Conservation (phyloP, 2,888 invertebrate genomes). For the Cataglyphis livida region DNA sequence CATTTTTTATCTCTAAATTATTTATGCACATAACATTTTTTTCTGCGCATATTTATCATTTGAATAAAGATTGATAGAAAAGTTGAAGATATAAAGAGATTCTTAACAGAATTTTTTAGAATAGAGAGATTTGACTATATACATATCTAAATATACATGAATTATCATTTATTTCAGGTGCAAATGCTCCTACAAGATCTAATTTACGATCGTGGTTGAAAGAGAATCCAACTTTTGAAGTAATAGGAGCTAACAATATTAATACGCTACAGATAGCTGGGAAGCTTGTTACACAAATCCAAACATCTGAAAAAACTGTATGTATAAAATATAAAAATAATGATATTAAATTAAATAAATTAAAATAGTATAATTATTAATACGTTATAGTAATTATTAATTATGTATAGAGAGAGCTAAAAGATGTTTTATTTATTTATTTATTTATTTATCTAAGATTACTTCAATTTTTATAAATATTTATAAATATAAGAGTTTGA, state of each 20-base stretch:
- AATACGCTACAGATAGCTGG: constrained; percentile 79
- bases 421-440: neutral
- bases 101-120: neutral
- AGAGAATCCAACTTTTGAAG: constrained; percentile 95
- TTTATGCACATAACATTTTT: neutral
- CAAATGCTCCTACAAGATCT: constrained; percentile 93
- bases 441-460: neutral
- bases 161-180: constrained; percentile 88
- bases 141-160: constrained; percentile 55
- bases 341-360: neutral
- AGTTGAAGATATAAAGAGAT: neutral
- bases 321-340: constrained; percentile 49
- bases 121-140: neutral
- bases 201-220: constrained; percentile 94
- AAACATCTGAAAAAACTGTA: constrained; percentile 70
- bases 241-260: constrained; percentile 88
- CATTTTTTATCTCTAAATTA: neutral
- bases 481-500: neutral
- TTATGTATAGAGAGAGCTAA: neutral
- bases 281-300: constrained; percentile 79
- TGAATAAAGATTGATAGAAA: neutral
- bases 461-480: neutral
- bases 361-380: constrained; percentile 11
- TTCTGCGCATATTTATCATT: neutral
- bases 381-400: neutral